Percentiles rank a stretch among this genome's conserved stretches.
phyloP scores from a whole-genome alignment of 2,888 invertebrate genomes.

The Hyles lineata region DNA sequence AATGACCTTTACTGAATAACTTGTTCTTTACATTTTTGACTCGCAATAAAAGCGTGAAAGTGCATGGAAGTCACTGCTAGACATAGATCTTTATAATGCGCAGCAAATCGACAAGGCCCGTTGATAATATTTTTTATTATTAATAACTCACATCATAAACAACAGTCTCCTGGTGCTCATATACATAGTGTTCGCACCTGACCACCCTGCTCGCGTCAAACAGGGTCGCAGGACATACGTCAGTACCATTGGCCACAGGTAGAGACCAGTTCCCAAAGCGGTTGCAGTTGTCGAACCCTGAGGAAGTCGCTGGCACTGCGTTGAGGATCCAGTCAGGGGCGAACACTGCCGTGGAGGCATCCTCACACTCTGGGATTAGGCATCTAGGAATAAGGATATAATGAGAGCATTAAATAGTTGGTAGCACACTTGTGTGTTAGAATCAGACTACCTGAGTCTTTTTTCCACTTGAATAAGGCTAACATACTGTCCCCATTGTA shows the following conservation, averaged over 20 bases:
- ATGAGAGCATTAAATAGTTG: background rate
- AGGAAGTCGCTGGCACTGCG: constrained; percentile 67
- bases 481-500: no score
- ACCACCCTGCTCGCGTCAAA: constrained; percentile 54
- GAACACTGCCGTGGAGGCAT: constrained; percentile 49
- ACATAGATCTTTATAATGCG: no score
- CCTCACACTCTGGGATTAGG: constrained; percentile 59
- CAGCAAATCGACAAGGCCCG: background rate
- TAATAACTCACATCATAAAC: constrained; percentile 69
- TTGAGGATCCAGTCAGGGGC: constrained; percentile 72
- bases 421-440: no score
- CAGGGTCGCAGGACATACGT: constrained; percentile 59
- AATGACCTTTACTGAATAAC: no score
- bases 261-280: constrained; percentile 59
- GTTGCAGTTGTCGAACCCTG: constrained; percentile 72
- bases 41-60: no score
- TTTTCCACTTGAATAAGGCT: no score
- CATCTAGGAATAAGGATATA: constrained; percentile 34
- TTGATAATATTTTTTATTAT: no score
- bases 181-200: constrained; percentile 62
- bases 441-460: no score
- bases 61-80: no score
- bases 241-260: constrained; percentile 27
- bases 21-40: no score
- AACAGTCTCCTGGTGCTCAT: constrained; percentile 64